Percentiles rank a stretch among this genome's conserved stretches.
phyloP scores from a whole-genome alignment of 2,797 vertebrate genomes.

The Enteromius mattozi region DNA sequence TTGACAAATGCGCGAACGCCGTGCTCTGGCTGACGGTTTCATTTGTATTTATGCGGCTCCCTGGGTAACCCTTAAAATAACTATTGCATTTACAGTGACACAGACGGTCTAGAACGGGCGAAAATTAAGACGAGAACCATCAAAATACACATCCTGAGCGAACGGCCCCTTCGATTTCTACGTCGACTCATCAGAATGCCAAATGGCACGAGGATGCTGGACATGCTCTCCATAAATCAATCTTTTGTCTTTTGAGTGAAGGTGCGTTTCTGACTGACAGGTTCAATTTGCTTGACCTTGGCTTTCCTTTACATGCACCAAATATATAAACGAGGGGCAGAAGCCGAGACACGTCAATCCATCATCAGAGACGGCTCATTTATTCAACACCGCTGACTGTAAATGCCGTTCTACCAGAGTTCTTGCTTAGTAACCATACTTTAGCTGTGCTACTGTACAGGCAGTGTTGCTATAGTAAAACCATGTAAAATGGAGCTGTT shows the following conservation, averaged over 20 bases:
- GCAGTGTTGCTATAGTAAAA: neutral
- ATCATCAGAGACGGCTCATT: conserved; percentile 28
- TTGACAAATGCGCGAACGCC: conserved; percentile 25
- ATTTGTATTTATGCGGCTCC: conserved; percentile 40
- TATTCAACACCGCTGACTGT: conserved; percentile 16
- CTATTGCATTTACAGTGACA: neutral
- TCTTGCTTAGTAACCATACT: neutral
- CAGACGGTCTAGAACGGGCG: neutral
- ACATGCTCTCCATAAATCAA: conserved; percentile 37
- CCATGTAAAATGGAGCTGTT: neutral
- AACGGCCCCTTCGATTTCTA: neutral
- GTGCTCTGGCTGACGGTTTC: conserved; percentile 14
- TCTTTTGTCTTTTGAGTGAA: conserved; percentile 27
- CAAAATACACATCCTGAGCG: neutral
- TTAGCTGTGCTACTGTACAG: neutral
- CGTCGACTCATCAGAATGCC: neutral
- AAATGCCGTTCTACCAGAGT: neutral
- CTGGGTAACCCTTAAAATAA: conserved; percentile 37
- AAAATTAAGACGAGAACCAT: neutral
- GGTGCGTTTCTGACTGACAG: conserved; percentile 28
- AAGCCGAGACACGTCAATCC: conserved; percentile 41
- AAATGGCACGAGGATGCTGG: neutral
- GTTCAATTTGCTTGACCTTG: conserved; percentile 52
- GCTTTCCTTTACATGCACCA: conserved; percentile 35
- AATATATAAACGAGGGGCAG: conserved; percentile 37